phyloP scores from a whole-genome alignment of 2,797 vertebrate species.

The Pangasius larnaudii region DNA sequence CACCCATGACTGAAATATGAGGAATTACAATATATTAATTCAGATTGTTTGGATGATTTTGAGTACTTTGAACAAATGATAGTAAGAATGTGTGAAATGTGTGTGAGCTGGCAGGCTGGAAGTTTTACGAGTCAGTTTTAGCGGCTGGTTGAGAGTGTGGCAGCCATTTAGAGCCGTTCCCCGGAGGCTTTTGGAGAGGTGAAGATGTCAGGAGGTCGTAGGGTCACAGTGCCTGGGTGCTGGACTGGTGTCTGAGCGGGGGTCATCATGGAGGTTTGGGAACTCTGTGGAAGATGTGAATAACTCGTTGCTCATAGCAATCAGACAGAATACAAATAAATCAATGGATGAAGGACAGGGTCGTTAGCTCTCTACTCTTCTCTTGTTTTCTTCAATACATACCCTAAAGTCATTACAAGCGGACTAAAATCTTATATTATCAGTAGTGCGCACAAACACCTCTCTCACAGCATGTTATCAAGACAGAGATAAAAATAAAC shows the following conservation, averaged over 20 bases:
- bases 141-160: background rate
- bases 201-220: constrained; percentile 68
- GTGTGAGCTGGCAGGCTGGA: background rate
- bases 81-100: background rate
- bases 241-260: constrained; percentile 43
- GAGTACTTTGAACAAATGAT: background rate
- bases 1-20: background rate
- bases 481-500: background rate
- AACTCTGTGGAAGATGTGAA: background rate
- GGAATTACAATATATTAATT: background rate
- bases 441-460: background rate
- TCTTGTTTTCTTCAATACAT: background rate
- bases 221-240: constrained; percentile 60
- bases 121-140: background rate
- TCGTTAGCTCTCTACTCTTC: background rate
- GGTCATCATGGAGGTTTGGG: constrained; percentile 48
- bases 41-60: background rate
- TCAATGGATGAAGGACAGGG: background rate
- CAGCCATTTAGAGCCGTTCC: constrained; percentile 49
- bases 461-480: background rate
- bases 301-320: background rate
- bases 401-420: background rate
- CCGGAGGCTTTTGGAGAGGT: constrained; percentile 60
- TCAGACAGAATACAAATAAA: background rate
- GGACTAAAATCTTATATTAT: background rate